Evolutionary conservation across 2,113 vertebrate species (phyloP).

Genomic region (Pachypanchax playfairii): DNA sequence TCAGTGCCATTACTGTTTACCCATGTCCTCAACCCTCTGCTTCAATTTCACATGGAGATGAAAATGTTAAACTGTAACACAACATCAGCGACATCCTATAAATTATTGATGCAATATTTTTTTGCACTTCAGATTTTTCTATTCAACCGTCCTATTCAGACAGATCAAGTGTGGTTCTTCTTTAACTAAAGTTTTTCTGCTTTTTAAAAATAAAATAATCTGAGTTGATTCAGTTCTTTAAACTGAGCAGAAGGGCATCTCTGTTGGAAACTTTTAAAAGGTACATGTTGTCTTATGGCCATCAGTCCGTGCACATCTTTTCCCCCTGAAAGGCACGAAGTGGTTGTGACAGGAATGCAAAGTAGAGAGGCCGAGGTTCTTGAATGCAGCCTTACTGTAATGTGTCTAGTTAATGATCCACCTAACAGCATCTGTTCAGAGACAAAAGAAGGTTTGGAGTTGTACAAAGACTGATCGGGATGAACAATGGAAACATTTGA

Average conservation of each 20-base stretch:
- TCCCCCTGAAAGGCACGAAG: slow-evolving; percentile 69
- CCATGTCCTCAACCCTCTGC: slow-evolving; percentile 59
- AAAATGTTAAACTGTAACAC: slow-evolving; percentile 72
- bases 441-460: slow-evolving; percentile 13
- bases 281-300: slow-evolving; percentile 33
- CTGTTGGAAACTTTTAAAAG: slow-evolving; percentile 44
- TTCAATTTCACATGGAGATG: slow-evolving; percentile 38
- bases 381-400: slow-evolving; percentile 36
- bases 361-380: slow-evolving; percentile 54
- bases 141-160: background rate
- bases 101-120: slow-evolving; percentile 66
- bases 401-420: slow-evolving; percentile 75
- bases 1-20: slow-evolving; percentile 67
- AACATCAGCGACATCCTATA: slow-evolving; percentile 40
- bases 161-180: background rate
- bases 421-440: slow-evolving; percentile 26
- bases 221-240: slow-evolving; percentile 41
- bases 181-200: background rate
- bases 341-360: slow-evolving; percentile 81
- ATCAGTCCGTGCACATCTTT: slow-evolving; percentile 67
- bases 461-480: slow-evolving; percentile 4
- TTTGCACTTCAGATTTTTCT: slow-evolving; percentile 9
- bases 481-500: slow-evolving; percentile 8
- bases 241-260: slow-evolving; percentile 41
- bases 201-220: slow-evolving; percentile 11